phyloP scores from a whole-genome alignment of 2,888 invertebrate genomes.

The Nycteola revayana region DNA sequence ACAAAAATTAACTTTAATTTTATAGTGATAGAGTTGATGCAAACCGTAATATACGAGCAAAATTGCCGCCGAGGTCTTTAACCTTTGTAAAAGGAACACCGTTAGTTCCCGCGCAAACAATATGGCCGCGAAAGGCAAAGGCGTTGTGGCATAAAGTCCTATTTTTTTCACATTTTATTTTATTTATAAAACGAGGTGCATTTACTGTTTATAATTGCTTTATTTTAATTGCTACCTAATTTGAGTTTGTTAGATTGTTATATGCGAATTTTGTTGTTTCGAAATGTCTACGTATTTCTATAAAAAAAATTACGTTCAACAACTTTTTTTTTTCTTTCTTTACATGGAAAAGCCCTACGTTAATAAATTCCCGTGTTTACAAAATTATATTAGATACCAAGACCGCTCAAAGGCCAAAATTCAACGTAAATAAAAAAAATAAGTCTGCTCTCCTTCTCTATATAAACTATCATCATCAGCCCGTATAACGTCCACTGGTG shows the following conservation, averaged over 20 bases:
- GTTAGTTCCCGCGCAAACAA: slow-evolving; percentile 54
- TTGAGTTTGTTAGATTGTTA: slow-evolving; percentile 5
- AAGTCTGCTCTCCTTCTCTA: no score
- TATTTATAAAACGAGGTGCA: slow-evolving; percentile 12
- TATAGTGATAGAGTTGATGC: slow-evolving; percentile 17
- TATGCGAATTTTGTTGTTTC: slow-evolving; percentile 8
- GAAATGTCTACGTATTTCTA: not conserved
- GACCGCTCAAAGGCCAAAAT: no score
- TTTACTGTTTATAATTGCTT: slow-evolving; percentile 10
- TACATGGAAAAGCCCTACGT: no score
- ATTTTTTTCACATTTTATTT: slow-evolving; percentile 24
- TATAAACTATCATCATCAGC: no score
- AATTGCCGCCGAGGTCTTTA: slow-evolving; percentile 41
- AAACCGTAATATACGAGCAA: slow-evolving; percentile 14
- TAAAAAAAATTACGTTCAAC: no score
- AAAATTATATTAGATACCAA: no score
- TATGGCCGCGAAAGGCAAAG: slow-evolving; percentile 42
- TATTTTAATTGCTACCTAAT: slow-evolving; percentile 15
- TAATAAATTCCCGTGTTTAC: no score
- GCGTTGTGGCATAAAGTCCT: slow-evolving; percentile 32
- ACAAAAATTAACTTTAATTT: slow-evolving; percentile 24
- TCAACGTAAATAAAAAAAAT: no score
- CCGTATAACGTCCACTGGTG: no score
- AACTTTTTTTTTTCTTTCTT: no score
- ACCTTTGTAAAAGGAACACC: slow-evolving; percentile 48